These are phyloP conservation scores for Cynoglossus semilaevis DNA, from an alignment of 2,113 vertebrate species.

Conservation along the genomic window DNA sequence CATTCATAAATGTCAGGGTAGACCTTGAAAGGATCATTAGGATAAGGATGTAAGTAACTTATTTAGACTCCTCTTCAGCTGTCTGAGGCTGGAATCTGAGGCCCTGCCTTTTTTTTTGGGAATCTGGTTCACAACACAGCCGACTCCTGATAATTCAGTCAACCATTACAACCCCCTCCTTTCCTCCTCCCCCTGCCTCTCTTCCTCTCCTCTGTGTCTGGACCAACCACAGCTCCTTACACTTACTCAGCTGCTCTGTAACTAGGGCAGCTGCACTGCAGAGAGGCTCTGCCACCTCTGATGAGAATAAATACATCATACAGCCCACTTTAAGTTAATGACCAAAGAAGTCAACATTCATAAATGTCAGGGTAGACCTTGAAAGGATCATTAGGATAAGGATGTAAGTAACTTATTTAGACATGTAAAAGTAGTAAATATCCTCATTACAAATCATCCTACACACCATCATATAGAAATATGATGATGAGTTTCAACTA, in stretches of 20 bases:
- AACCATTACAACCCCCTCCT: slow-evolving; percentile 44
- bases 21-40: background rate
- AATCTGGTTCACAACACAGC: slow-evolving; percentile 26
- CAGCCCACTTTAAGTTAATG: slow-evolving; percentile 28
- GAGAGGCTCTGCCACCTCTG: slow-evolving; percentile 48
- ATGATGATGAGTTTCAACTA: background rate
- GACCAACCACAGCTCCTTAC: slow-evolving; percentile 41
- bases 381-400: background rate
- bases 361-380: background rate
- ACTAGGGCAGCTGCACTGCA: slow-evolving; percentile 72
- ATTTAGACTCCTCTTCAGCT: no score
- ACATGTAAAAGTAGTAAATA: no score
- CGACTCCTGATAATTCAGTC: slow-evolving; percentile 48
- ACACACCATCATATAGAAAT: background rate
- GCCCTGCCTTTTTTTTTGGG: background rate
- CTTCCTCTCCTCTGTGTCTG: slow-evolving; percentile 16
- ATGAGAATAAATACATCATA: slow-evolving; percentile 47
- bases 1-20: background rate
- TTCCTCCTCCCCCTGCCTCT: background rate
- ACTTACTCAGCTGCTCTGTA: slow-evolving; percentile 61
- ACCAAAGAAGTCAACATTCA: no score
- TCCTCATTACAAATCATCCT: background rate
- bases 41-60: background rate
- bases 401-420: background rate
- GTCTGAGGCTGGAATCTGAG: background rate